Base-by-base conservation (phyloP, 2,888 invertebrate genomes). In the Cheilosia variabilis region DNA sequence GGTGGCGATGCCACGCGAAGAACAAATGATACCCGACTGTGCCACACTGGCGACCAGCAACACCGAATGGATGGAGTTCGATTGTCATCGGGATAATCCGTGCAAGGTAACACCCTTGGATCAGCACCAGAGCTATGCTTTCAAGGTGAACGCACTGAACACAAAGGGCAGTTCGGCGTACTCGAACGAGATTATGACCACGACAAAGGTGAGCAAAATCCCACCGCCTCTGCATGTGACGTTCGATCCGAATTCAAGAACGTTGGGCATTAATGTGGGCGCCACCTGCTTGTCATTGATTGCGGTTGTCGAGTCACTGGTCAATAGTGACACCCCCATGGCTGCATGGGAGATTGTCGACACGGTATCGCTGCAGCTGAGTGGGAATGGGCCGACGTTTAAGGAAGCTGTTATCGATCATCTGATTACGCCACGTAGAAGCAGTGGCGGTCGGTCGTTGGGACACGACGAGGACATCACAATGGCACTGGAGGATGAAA, bases 91-190 rank as follows among this genome's bases (percentile, higher is more conserved):
- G 43, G 95, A 95, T 87, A 97, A 97, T 90, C 98, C 98, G 0
- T 98, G 98, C 93, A 97, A 97, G 90, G 96, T 98, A 2, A 96
- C 96, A 1, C 94, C 95, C 75, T 93, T 98, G 66, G 97, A 97
- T 69, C 97, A 98, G 89, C 96, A 98, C 91, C 97, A 96, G 90
- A 95, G 95, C 31, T 98, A 97, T 91, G 94, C 95, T 0, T 97
- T 98, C 92, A 97, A 97, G 94, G 97, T 96, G 79, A 97, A 97
- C 92, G 97, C 97, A 0, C 94, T 96, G 87, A 98, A 98, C 90
- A 96, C 96, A 0, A 97, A 97, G 91, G 97, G 97, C 17, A 95
- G 96, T 88, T 97, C 97, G 84, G 96, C 96, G 87, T 97, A 96
- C 90, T 98, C 98, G 0, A 96, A 96, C 89, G 97, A 97, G 90